Conservation (phyloP, 2,888 invertebrate species). For the Spisula solida region DNA sequence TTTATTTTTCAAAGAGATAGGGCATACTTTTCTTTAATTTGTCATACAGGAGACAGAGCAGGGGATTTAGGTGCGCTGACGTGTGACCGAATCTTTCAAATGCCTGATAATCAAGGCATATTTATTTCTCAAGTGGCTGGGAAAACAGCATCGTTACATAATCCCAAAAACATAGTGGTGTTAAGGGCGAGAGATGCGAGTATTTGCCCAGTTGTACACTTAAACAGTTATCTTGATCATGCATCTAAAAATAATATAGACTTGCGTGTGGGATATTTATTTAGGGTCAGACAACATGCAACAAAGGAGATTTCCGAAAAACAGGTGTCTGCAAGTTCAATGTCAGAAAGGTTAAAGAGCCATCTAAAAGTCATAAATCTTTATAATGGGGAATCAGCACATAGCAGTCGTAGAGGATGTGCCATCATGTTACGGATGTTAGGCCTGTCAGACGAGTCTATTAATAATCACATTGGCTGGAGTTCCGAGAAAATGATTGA, state of each 20-base stretch:
- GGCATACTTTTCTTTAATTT: conserved; percentile 23
- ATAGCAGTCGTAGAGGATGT: conserved; percentile 27
- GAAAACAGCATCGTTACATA: background rate
- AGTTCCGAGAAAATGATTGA: conserved; percentile 7
- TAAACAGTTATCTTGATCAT: background rate
- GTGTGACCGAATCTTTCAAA: background rate
- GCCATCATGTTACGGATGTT: conserved; percentile 25
- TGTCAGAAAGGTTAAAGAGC: conserved; percentile 15
- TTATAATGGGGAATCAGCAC: conserved; percentile 27
- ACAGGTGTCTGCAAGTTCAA: background rate
- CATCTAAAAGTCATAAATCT: conserved; percentile 28
- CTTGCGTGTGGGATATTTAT: conserved; percentile 15
- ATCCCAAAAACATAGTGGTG: conserved; percentile 34
- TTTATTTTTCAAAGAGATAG: conserved; percentile 13
- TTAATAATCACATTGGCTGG: conserved; percentile 40
- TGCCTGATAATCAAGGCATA: conserved; percentile 20
- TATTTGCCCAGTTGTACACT: conserved; percentile 27
- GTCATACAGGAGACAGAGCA: conserved; percentile 35
- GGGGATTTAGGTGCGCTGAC: background rate
- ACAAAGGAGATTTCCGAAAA: background rate
- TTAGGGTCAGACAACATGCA: background rate
- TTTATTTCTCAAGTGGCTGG: conserved; percentile 28
- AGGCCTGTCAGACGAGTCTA: conserved; percentile 3
- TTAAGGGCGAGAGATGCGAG: background rate
- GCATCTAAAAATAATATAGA: background rate